Evolutionary conservation across 1,140 invertebrate genomes (phyloP).

Genomic region (Bombus huntii): DNA sequence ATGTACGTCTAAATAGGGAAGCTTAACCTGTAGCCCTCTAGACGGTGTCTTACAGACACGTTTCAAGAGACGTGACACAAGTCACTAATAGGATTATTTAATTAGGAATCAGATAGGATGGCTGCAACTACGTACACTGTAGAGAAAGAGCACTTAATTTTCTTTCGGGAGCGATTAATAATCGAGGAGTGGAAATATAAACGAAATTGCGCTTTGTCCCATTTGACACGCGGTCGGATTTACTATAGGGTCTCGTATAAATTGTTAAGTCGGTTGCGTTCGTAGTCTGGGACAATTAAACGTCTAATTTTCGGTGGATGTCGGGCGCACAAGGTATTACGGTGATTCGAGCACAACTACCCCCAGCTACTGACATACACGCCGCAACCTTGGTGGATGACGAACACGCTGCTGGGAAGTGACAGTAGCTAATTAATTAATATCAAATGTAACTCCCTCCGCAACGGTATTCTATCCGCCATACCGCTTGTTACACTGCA

Average conservation of each 20-base stretch:
- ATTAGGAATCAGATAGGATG: neutral
- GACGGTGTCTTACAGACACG: neutral
- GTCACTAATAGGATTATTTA: slow-evolving; percentile 1
- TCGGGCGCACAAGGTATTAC: slow-evolving; percentile 28
- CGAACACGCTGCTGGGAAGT: slow-evolving; percentile 74
- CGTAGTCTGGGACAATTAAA: slow-evolving; percentile 30
- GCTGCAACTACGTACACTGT: neutral
- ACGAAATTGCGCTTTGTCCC: neutral
- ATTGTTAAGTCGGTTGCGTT: neutral
- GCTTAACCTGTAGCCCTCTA: neutral
- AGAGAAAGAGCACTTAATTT: neutral
- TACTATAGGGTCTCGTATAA: neutral
- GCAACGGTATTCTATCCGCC: slow-evolving; percentile 41
- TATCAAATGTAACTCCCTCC: slow-evolving; percentile 73
- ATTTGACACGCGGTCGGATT: neutral
- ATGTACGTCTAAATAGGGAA: slow-evolving; percentile 2
- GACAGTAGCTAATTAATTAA: slow-evolving; percentile 78
- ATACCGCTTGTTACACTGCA: slow-evolving; percentile 27
- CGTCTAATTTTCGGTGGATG: slow-evolving; percentile 39
- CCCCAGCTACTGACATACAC: slow-evolving; percentile 27
- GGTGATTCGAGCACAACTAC: slow-evolving; percentile 32
- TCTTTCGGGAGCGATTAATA: neutral
- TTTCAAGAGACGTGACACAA: neutral
- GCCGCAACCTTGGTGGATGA: slow-evolving; percentile 68
- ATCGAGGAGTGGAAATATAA: neutral